These are phyloP conservation scores for Psilopsiagon aymara DNA, from an alignment of 2,113 vertebrate genomes.

Conservation along the genomic window DNA sequence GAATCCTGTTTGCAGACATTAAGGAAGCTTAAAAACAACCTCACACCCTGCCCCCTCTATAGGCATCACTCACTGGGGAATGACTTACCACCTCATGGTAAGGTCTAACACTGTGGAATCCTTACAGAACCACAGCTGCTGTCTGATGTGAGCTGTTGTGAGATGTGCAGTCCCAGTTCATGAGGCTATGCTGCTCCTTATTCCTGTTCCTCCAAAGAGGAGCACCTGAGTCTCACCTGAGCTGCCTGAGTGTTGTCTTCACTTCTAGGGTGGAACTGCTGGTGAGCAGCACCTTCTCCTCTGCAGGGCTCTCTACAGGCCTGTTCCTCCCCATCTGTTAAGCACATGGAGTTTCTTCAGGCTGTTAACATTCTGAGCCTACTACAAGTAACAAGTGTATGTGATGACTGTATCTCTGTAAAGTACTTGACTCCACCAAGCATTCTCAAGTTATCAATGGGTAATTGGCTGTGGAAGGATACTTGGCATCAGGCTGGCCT, in stretches of 20 bases:
- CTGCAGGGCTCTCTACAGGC: background rate
- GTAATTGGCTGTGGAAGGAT: conserved; percentile 77
- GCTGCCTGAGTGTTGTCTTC: rapidly evolving
- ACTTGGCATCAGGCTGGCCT: conserved; percentile 93
- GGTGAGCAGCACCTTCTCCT: background rate
- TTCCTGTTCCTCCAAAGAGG: rapidly evolving
- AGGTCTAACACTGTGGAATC: background rate
- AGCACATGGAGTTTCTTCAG: too few species aligned
- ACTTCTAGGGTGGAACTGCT: background rate
- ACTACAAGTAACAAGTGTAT: background rate
- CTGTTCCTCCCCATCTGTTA: background rate
- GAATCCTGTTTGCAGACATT: conserved; percentile 84
- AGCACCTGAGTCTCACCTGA: background rate
- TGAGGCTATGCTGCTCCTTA: rapidly evolving
- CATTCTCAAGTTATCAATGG: rapidly evolving
- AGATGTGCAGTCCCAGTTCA: rapidly evolving
- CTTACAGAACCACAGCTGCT: background rate
- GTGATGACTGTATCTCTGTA: rapidly evolving
- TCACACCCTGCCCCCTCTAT: background rate
- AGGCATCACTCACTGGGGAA: background rate
- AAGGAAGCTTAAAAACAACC: conserved; percentile 69
- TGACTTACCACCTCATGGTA: background rate
- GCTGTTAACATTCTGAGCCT: background rate
- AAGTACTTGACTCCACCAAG: rapidly evolving
- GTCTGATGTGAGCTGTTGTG: rapidly evolving